phyloP scores from a whole-genome alignment of 1,140 invertebrate genomes.

The silkworm (Bombyx mori) region ASM3026992v2 NC_085116.1:12567001-12567500 shows the following conservation, averaged over 20 bases:
- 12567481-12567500: too few species aligned
- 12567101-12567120: constrained; percentile 31
- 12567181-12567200: constrained; percentile 53
- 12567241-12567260: constrained; percentile 13
- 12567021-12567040: constrained; percentile 52
- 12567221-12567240: constrained; percentile 26
- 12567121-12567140: constrained; percentile 45
- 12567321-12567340: too few species aligned
- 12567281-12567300: too few species aligned
- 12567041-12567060: constrained; percentile 68
- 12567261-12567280: too few species aligned
- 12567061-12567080: constrained; percentile 46
- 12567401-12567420: too few species aligned
- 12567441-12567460: too few species aligned
- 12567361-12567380: too few species aligned
- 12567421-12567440: too few species aligned
- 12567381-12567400: too few species aligned
- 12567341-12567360: too few species aligned
- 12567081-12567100: constrained; percentile 52
- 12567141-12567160: constrained; percentile 2
- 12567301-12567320: too few species aligned
- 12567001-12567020: constrained; percentile 60
- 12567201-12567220: constrained; percentile 45
- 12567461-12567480: too few species aligned
- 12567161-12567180: constrained; percentile 34